Base-by-base conservation (phyloP, 2,113 vertebrate genomes). In the Poecile atricapillus region DNA sequence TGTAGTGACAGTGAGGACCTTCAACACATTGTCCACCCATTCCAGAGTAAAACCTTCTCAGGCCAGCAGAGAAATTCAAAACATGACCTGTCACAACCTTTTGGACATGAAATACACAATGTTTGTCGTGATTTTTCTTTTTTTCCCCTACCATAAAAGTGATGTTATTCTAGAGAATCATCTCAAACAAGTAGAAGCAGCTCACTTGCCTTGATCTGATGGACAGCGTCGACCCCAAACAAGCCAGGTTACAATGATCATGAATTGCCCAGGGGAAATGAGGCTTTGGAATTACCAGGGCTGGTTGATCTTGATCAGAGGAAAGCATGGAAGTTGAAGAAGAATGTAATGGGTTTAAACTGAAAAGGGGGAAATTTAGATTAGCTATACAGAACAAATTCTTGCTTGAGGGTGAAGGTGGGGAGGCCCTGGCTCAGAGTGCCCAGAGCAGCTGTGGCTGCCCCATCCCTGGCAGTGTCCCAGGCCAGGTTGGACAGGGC, bases 401-500 rank as follows among this genome's bases (percentile, higher is more conserved):
- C 14, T 31, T 69, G 5, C 5, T 12, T 62, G 60, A n/a, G 59
- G 28, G 14, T 68, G 55, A 62, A 28, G 25, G 14, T 69, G 70
- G 14, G 1, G 30, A 55, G n/a, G 8, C 14, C 9, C n/a, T 83
- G 47, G 10, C 30, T 62, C 47, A 83, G 47, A 16, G 0, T 46
- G 46, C 9, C 28, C 62, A 68, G 20, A 62, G 47, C 1, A 41
- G 41, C 62, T 89, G 62, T 75, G 78, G n/a, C 16, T 83, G 30
- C n/a, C 11, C 16, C 39, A 55, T 55, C n/a, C 47, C 47, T 83
- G 41, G 21, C 5, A 62, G 10, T 43, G 35, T 35, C 0, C 47
- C 0, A 49, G 47, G 1, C 17, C n/a, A 55, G 30, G 30, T 0
- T 83, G 87, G 41, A 62, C 0, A 0, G 20, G 30, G 8, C 5